Percentiles rank a stretch among this genome's conserved stretches.
Evolutionary conservation across 2,888 invertebrate species (phyloP).

Genomic region (Strigamia maritima): DNA sequence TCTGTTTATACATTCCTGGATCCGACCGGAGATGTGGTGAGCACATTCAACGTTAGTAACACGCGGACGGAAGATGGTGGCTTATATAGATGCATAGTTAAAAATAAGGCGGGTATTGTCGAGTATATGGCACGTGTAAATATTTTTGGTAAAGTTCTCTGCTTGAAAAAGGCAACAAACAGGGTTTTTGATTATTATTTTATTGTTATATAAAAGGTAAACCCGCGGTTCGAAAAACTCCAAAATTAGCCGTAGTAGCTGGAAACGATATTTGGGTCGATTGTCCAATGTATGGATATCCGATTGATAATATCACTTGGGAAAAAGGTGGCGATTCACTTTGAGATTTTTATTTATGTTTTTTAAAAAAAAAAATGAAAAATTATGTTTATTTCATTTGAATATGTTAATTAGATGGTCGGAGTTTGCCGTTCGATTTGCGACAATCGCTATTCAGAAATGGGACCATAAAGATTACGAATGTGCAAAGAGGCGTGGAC

Average conservation of each 20-base stretch:
- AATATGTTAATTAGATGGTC: slow-evolving; percentile 60
- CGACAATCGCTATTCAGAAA: slow-evolving; percentile 91
- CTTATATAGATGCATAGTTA: slow-evolving; percentile 79
- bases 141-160: slow-evolving; percentile 68
- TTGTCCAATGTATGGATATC: slow-evolving; percentile 92
- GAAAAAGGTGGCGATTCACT: slow-evolving; percentile 69
- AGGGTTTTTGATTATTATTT: background rate
- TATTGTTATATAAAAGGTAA: slow-evolving; percentile 45
- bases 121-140: slow-evolving; percentile 82
- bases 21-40: slow-evolving; percentile 71
- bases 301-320: slow-evolving; percentile 90
- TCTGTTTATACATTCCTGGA: slow-evolving; percentile 42
- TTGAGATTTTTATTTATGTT: no score
- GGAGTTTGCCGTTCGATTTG: slow-evolving; percentile 85
- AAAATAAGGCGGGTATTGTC: slow-evolving; percentile 62
- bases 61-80: slow-evolving; percentile 91
- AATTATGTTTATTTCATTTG: background rate
- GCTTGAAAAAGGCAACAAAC: background rate
- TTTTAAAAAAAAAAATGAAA: background rate
- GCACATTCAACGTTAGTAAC: slow-evolving; percentile 82
- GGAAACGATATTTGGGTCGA: slow-evolving; percentile 77
- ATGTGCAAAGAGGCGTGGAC: slow-evolving; percentile 86
- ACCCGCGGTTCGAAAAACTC: slow-evolving; percentile 86
- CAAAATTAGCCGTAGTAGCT: slow-evolving; percentile 86
- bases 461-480: slow-evolving; percentile 88